Conservation (phyloP, 2,113 vertebrate genomes). For the Tyrannus savana region DNA sequence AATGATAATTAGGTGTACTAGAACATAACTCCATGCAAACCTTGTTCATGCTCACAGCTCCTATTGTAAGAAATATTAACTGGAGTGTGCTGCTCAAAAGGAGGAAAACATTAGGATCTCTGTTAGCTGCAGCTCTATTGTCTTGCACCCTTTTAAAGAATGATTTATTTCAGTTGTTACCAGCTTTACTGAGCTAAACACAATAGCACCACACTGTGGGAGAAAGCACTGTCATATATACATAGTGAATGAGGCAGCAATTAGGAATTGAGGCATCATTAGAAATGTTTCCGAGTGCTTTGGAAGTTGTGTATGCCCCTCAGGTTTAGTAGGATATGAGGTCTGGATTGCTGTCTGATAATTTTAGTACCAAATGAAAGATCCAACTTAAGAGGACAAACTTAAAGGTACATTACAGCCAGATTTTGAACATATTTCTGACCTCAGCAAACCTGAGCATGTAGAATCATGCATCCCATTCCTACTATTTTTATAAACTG, state of each 20-base stretch:
- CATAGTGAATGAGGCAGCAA: background rate
- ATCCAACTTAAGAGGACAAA: background rate
- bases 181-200: slow-evolving; percentile 20
- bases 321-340: background rate
- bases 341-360: background rate
- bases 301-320: background rate
- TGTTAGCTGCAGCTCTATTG: background rate
- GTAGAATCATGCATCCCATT: background rate
- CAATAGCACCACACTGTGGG: slow-evolving; percentile 58
- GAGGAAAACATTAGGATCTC: background rate
- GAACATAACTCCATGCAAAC: background rate
- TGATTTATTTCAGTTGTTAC: background rate
- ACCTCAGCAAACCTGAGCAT: background rate
- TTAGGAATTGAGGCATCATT: background rate
- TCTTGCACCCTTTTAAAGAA: background rate
- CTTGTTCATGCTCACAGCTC: background rate
- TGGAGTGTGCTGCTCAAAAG: background rate
- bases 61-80: background rate
- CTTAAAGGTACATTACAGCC: background rate
- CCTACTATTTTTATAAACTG: background rate
- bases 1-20: background rate
- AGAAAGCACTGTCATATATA: background rate
- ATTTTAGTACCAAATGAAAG: background rate
- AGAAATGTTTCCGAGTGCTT: background rate
- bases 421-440: background rate